Evolutionary conservation across 2,113 vertebrate genomes (phyloP), one percentile per base, ranked within the genome.

Genomic region (Anoura caudifer): DNA sequence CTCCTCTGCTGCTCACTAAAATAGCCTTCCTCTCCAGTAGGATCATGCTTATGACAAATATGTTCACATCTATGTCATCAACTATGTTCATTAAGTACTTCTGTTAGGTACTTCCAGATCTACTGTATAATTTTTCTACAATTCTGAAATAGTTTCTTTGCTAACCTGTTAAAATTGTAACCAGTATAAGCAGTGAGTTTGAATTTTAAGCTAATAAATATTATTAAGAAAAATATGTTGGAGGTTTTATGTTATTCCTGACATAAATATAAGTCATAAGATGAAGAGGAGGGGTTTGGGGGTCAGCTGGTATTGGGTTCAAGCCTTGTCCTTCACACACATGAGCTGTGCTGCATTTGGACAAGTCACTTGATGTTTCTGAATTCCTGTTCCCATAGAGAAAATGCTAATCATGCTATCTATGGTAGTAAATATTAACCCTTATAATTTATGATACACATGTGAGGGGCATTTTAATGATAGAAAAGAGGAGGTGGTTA

Each of bases 181-280:
- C 28, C 4, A 76, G 17, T 6, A 95, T 2, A 87, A 84, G 5
- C 43, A 70, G 17, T 24, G 13, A 92, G 6, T 67, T 87, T 79
- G 19, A 90, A 77, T 69, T 72, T 65, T 45, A 77, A 38, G 2
- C 31, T 90, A 36, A 54, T 61, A 77, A 61, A 77, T 73, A 41
- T 28, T 4, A 81, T 36, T 47, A 54, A 56, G 28, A 88, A 28
- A 96, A 61, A 41, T 50, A 43, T 54, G 0, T 20, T 59, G 19
- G 28, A 76, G n/a, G 41, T 82, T 17, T 94, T 61, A 41, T 77
- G 17, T 94, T 47, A 76, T 7, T 56, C 13, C 63, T 79, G 16
- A 87, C 45, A 63, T 52, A 10, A 41, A 31, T 63, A 54, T 17
- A 41, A 26, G 73, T 38, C 28, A 59, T 50, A 4, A 50, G 63